Evolutionary conservation across 2,888 invertebrate genomes (phyloP), one percentile per base, ranked within the genome.

Genomic region (Dasypolia templi): DNA sequence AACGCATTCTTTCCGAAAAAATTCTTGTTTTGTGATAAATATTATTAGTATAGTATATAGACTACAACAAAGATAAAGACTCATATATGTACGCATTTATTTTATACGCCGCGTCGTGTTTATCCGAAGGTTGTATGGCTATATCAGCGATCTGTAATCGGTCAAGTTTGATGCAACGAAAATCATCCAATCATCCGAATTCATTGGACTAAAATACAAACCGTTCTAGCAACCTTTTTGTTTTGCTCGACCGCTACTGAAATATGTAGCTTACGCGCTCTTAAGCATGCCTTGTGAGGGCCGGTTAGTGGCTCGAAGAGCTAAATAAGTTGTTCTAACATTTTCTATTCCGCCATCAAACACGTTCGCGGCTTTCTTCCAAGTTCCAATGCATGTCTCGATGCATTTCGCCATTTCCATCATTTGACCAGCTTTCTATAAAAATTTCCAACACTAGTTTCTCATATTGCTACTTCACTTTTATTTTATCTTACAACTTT

Each of bases 361-460:
- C 55, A 58, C 44, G 55, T 74, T 56, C 46, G 44, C 51, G 68
- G 75, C 69, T 79, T 82, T 83, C 75, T 71, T 75, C 46, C 32
- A 71, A 82, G 64, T 72, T 82, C 53, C 26, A 63, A 77, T 66
- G n/a, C 68, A 66, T 26, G 53, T 55, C 55, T 62, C 66, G 19
- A 65, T 65, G 82, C 49, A 80, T 75, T 72, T 71, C 9, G 26
- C 71, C 29, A 61, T 77, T 75, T 70, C 69, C 49, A 72, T 62
- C 59, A 75, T 75, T 69, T 29, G 58, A 64, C 14, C 62, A 65
- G 72, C 77, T 85, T 85, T 85, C 84, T 84, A 73, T 75, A 64
- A 42, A 39, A 59, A 55, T 75, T 67, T 70, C 72, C 39, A 64
- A 58, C 51, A 29, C 53, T 39, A 26, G 29, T 58, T 81, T 69